Evolutionary conservation across 2,797 vertebrate genomes (phyloP).

Genomic region (Cirrhinus molitorella): DNA sequence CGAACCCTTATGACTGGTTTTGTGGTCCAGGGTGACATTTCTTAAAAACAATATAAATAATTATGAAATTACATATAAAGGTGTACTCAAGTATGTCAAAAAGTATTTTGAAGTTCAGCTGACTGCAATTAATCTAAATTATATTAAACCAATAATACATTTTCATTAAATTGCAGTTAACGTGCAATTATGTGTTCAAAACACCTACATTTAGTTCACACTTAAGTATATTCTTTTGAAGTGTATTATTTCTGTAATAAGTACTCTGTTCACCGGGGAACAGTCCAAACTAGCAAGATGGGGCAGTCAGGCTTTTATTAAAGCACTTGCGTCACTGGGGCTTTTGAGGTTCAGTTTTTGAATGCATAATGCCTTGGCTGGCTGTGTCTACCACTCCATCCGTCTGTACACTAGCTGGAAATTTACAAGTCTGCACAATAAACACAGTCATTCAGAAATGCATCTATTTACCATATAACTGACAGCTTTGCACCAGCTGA

Average conservation of each 20-base stretch:
- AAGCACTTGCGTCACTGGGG: conserved; percentile 29
- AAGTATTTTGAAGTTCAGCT: background rate
- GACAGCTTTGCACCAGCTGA: conserved; percentile 5
- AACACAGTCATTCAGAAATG: conserved; percentile 29
- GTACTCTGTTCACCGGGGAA: background rate
- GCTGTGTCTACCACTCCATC: background rate
- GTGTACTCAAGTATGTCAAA: too few relatives aligned
- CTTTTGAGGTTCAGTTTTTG: conserved; percentile 37
- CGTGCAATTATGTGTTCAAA: background rate
- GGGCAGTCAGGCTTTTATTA: conserved; percentile 1
- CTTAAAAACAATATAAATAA: background rate
- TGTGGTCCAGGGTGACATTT: too few relatives aligned
- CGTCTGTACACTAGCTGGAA: background rate
- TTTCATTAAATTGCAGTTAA: background rate
- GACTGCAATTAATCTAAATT: background rate
- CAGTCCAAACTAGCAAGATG: background rate
- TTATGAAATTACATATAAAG: background rate
- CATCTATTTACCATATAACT: conserved; percentile 34
- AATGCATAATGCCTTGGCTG: conserved; percentile 26
- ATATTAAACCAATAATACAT: background rate
- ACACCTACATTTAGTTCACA: background rate
- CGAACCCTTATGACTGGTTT: too few relatives aligned
- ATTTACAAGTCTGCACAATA: conserved; percentile 18
- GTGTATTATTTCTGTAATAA: background rate
- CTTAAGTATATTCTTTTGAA: background rate